These are phyloP conservation scores for Ctena decussata DNA, from an alignment of 2,888 invertebrate species.

Conservation along the genomic window DNA sequence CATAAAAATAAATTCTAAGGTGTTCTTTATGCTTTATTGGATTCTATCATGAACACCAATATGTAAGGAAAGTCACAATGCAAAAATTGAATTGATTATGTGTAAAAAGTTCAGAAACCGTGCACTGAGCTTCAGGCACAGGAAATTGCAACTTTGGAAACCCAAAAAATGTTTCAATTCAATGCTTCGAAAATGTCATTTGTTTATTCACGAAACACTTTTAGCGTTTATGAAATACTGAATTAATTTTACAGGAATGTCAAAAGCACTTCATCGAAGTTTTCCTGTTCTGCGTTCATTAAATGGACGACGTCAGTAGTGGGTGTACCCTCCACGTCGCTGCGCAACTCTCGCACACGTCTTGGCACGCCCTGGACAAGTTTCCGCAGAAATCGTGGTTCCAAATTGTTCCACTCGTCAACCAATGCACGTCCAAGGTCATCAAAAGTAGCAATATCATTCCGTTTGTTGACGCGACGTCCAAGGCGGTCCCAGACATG, in stretches of 20 bases:
- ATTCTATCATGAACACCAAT: neutral
- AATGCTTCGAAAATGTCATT: neutral
- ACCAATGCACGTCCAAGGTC: neutral
- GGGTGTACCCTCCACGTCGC: neutral
- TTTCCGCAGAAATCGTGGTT: neutral
- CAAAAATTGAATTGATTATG: neutral
- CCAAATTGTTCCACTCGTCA: neutral
- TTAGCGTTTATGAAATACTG: neutral
- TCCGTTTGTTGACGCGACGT: neutral
- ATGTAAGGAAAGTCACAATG: neutral
- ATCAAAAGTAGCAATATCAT: neutral
- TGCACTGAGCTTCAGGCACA: neutral
- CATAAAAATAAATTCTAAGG: neutral
- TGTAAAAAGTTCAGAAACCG: neutral
- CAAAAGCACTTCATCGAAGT: neutral
- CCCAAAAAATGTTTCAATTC: neutral
- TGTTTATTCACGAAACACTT: neutral
- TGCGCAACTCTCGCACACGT: neutral
- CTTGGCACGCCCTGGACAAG: neutral
- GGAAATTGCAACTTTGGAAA: neutral
- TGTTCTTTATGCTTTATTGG: neutral
- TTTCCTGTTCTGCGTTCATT: neutral
- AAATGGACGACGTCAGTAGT: neutral
- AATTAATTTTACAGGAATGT: neutral
- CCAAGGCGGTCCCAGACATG: neutral